Evolutionary conservation across 2,888 invertebrate genomes (phyloP).

Genomic region (Antitype chi): DNA sequence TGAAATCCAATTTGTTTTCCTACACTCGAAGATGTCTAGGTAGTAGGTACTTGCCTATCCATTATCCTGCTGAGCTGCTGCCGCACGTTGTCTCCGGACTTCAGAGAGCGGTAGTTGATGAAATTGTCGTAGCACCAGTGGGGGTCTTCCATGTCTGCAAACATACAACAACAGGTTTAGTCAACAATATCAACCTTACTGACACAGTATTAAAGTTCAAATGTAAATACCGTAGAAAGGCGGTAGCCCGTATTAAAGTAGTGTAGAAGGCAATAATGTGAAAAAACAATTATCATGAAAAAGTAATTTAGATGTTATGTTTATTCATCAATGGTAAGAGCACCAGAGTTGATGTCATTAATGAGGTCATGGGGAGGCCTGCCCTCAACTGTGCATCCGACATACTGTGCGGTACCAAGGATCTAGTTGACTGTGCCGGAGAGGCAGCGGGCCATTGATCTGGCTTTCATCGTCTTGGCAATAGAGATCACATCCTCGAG

Average conservation of each 20-base stretch:
- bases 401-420: slow-evolving; percentile 97
- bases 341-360: slow-evolving; percentile 96
- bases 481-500: slow-evolving; percentile 98
- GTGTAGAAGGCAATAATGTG: too few species aligned
- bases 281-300: too few species aligned
- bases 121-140: slow-evolving; percentile 99
- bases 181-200: too few species aligned
- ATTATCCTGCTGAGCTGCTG: slow-evolving; percentile 99
- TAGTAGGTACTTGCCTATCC: slow-evolving; percentile 92
- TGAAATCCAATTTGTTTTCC: too few species aligned
- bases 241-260: too few species aligned
- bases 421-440: slow-evolving; percentile 98
- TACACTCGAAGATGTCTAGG: background rate
- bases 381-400: slow-evolving; percentile 97
- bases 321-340: slow-evolving; percentile 91
- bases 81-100: slow-evolving; percentile 99
- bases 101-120: slow-evolving; percentile 99
- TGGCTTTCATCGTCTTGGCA: slow-evolving; percentile 97
- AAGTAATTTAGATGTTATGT: slow-evolving; percentile 67
- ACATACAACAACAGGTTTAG: background rate
- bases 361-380: slow-evolving; percentile 98
- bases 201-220: too few species aligned
- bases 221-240: too few species aligned
- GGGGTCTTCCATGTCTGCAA: slow-evolving; percentile 98
- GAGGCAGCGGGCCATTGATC: slow-evolving; percentile 98